Conservation (phyloP, 2,113 vertebrate species). For the Turnix velox region DNA sequence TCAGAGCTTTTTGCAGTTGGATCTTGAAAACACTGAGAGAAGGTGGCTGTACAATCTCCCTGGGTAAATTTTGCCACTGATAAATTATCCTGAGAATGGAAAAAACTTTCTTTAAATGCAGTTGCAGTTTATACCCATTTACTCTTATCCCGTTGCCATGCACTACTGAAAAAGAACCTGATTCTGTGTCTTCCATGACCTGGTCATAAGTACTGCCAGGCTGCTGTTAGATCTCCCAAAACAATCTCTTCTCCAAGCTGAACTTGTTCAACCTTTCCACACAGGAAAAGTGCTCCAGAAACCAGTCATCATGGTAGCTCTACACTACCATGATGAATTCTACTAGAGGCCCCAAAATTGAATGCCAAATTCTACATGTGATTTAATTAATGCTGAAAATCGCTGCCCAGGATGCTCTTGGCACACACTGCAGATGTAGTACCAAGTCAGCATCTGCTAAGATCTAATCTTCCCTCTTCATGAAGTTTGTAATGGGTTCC, state of each 20-base stretch:
- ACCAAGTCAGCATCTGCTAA: no score
- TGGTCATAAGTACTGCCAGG: background rate
- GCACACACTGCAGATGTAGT: no score
- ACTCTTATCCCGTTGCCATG: background rate
- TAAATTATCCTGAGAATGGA: background rate
- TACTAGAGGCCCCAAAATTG: no score
- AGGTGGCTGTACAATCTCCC: background rate
- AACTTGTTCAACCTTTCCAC: no score
- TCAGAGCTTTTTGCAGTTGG: background rate
- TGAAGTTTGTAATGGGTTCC: no score
- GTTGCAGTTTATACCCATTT: background rate
- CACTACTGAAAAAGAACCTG: background rate
- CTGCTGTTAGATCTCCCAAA: background rate
- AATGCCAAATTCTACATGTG: no score
- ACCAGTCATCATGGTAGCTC: no score
- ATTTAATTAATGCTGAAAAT: no score
- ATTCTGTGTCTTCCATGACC: background rate
- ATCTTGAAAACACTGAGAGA: background rate
- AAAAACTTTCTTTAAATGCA: background rate
- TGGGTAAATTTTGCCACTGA: background rate
- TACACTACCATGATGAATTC: no score
- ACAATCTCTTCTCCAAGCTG: background rate
- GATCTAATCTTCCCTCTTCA: no score
- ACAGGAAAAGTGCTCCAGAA: no score
- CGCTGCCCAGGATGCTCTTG: no score